Percentiles rank a stretch among this genome's conserved stretches.
phyloP scores from a whole-genome alignment of 2,797 vertebrate genomes.

The Okamejei kenojei region DNA sequence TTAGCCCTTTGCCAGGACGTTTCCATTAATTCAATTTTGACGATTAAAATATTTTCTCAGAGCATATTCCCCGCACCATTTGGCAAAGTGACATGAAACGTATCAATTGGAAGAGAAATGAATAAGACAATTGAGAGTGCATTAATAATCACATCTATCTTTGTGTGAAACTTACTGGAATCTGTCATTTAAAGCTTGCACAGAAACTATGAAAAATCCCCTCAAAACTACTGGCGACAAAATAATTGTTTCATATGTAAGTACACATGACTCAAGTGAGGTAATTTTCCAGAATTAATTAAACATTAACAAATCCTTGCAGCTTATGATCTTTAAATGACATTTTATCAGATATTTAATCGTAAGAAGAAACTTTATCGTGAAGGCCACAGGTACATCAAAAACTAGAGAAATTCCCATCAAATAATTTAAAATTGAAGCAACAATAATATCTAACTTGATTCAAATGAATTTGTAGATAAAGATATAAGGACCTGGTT shows the following conservation, averaged over 20 bases:
- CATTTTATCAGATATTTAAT: not conserved
- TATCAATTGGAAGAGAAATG: not conserved
- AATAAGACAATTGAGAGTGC: not conserved
- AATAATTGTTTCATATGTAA: no score
- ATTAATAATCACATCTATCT: not conserved
- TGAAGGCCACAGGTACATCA: not conserved
- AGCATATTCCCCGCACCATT: no score
- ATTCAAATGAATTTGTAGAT: not conserved
- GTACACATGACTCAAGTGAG: not conserved
- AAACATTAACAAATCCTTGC: not conserved
- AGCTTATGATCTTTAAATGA: not conserved
- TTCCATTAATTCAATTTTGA: not conserved
- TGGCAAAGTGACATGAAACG: not conserved
- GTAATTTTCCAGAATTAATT: not conserved
- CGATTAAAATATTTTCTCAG: not conserved
- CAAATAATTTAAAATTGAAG: not conserved
- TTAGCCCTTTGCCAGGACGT: not conserved
- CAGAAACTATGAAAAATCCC: not conserved
- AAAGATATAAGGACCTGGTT: no score
- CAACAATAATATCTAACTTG: not conserved
- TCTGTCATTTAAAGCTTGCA: not conserved
- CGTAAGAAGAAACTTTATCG: not conserved
- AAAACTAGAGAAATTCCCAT: no score
- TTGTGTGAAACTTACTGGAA: not conserved
- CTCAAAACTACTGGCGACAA: not conserved